A percentile compares a stretch with the other conserved stretches of the same genome.
Evolutionary conservation across 2,888 invertebrate genomes (phyloP).

Genomic region (Cephus runcator): DNA sequence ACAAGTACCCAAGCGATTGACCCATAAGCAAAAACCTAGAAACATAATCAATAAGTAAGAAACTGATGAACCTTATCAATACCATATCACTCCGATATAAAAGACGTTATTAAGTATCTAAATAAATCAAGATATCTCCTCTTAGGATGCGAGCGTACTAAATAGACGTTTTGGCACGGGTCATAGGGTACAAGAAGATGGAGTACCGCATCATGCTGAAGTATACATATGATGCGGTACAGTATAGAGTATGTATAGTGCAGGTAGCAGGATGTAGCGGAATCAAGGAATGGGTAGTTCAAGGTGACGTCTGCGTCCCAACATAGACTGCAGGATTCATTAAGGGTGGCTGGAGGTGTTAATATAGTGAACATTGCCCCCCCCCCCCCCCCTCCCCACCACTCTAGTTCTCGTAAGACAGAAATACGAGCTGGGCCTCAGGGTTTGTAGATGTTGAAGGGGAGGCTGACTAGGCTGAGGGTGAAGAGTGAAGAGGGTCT

Average conservation of each 20-base stretch:
- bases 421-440: slow-evolving; percentile 29
- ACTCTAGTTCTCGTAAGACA: slow-evolving; percentile 39
- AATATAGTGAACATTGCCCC: slow-evolving; percentile 59
- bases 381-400: slow-evolving; percentile 6
- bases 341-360: slow-evolving; percentile 61
- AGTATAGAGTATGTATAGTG: not conserved
- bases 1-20: not conserved
- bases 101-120: not conserved
- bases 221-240: not conserved
- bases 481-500: slow-evolving; percentile 4
- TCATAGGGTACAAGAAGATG: not conserved
- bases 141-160: not conserved
- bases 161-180: not conserved
- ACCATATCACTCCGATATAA: not conserved
- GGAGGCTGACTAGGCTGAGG: slow-evolving; percentile 5
- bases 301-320: not conserved
- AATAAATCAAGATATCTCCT: not conserved
- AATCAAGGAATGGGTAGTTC: not conserved
- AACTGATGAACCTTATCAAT: not conserved
- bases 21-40: not conserved
- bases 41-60: not conserved
- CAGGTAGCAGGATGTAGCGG: not conserved
- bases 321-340: slow-evolving; percentile 55
- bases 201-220: not conserved
- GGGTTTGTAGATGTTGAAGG: slow-evolving; percentile 17